Conservation (phyloP, 53 echinoderm and acorn worm genomes). For the Paelopatides confundens region DNA sequence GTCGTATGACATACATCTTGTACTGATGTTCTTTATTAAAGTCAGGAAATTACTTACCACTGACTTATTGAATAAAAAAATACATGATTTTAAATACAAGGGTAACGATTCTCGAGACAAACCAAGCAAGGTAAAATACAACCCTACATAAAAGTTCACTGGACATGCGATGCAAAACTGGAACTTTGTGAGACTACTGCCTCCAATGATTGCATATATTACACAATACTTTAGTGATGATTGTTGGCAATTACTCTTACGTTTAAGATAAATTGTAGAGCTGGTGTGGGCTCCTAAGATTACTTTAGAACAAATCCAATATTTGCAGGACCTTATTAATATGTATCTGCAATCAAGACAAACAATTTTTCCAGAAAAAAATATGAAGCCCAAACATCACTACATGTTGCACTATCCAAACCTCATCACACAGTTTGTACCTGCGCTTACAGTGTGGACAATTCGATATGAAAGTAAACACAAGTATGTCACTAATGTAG, state of each 20-base stretch:
- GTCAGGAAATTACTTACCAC: conserved; percentile 1
- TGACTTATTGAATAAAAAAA: conserved; percentile 11
- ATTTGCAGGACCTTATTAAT: conserved; percentile 32
- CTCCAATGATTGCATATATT: conserved; percentile 19
- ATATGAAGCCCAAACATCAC: conserved; percentile 28
- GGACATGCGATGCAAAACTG: conserved; percentile 47
- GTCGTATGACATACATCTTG: conserved; percentile 25
- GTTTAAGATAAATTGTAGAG: conserved; percentile 18
- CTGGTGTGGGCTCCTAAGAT: conserved; percentile 19
- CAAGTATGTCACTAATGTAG: conserved; percentile 41
- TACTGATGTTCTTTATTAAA: conserved; percentile 33
- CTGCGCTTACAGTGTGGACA: conserved; percentile 22
- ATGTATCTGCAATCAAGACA: conserved; percentile 31
- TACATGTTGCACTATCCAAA: conserved; percentile 19
- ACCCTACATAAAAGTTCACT: background rate
- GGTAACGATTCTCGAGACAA: conserved; percentile 32
- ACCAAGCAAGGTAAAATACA: conserved; percentile 17
- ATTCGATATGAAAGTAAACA: conserved; percentile 41
- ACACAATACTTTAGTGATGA: conserved; percentile 13
- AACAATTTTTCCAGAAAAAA: background rate
- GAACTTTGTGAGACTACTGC: conserved; percentile 28
- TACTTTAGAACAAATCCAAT: conserved; percentile 13
- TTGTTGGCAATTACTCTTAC: conserved; percentile 26
- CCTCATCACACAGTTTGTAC: conserved; percentile 34
- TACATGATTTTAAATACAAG: conserved; percentile 28